A percentile compares a stretch with the other conserved stretches of the same genome.
These are phyloP conservation scores for Brachyptera risi DNA, from an alignment of 2,888 invertebrate genomes.

Conservation along the genomic window DNA sequence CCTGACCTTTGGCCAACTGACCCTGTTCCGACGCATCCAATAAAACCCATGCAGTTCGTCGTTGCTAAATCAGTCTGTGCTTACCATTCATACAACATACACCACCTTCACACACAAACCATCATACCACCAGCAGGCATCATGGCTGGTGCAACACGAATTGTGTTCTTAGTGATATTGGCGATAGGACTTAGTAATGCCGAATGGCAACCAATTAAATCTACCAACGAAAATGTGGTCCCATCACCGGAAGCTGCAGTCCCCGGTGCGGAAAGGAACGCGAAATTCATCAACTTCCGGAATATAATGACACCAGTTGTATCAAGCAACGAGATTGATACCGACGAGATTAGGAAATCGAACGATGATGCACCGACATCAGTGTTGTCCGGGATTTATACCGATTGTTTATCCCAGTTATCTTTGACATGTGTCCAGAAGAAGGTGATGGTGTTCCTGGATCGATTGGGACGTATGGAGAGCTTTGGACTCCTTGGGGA, in stretches of 20 bases:
- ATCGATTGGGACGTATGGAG: slow-evolving; percentile 50
- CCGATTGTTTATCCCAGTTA: slow-evolving; percentile 53
- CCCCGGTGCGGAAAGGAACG: slow-evolving; percentile 1
- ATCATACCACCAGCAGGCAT: slow-evolving; percentile 1
- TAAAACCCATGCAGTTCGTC: slow-evolving; percentile 15
- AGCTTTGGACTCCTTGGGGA: slow-evolving; percentile 55
- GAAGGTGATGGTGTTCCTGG: slow-evolving; percentile 54
- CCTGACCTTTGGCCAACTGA: slow-evolving; percentile 17
- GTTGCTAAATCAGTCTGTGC: slow-evolving; percentile 17
- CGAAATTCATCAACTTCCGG: slow-evolving; percentile 23
- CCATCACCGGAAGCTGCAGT: neutral
- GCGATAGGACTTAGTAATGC: neutral
- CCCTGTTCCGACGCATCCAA: neutral
- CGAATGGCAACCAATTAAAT: neutral
- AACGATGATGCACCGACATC: slow-evolving; percentile 38
- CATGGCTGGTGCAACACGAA: slow-evolving; percentile 7
- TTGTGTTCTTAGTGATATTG: neutral
- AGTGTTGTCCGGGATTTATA: slow-evolving; percentile 52
- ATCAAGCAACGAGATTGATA: slow-evolving; percentile 22
- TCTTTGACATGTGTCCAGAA: slow-evolving; percentile 56
- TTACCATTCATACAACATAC: neutral
- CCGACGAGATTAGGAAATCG: slow-evolving; percentile 1
- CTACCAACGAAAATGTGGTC: slow-evolving; percentile 3
- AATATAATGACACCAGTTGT: slow-evolving; percentile 2
- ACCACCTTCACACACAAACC: slow-evolving; percentile 7